Evolutionary conservation across 1,140 invertebrate species (phyloP), one percentile per base, ranked within the genome.

Genomic region (Manduca sexta): DNA sequence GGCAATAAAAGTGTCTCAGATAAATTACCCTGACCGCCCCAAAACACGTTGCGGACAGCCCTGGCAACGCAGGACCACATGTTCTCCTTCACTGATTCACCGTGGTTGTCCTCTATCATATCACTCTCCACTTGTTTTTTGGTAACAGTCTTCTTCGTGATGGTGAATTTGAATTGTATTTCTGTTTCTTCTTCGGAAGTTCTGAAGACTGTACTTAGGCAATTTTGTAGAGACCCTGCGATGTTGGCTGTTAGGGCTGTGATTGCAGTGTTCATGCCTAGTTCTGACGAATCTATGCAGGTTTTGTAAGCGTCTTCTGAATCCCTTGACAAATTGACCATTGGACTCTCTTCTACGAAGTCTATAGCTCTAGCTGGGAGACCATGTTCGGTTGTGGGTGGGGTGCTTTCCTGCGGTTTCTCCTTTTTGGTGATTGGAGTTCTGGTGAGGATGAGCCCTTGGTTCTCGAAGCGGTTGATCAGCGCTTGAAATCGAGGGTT

Each of bases 401-500:
- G 78, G 4, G 83, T 86, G 15, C 54, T 69, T 51, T 78, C 77
- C 6, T 59, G 56, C n/a, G 45, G 49, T 55, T 58, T 60, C 46
- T 70, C 64, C 18, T 45, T 56, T 12, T 64, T 73, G 4, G 44
- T 60, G 5, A 60, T 61, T 2, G 78, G 76, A 4, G 82, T 82
- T 30, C 75, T 53, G 0, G 73, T 63, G 38, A 69, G 41, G 0
- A 66, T 72, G 2, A 66, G 50, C 0, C 56, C 64, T 59, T 74
- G 68, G 21, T 70, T 70, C 50, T 87, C 84, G 39, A 86, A 87
- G 18, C 84, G 71, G 47, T 87, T 87, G 34, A 87, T 71, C 5
- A 86, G 66, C 1, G 86, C 86, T 77, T 87, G 84, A 44, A 87
- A 86, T 5, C 81, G 71, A 15, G 84, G 83, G 40, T 85, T 87